Base-by-base conservation (phyloP, 2,797 vertebrate genomes). In the Argya squamiceps region DNA sequence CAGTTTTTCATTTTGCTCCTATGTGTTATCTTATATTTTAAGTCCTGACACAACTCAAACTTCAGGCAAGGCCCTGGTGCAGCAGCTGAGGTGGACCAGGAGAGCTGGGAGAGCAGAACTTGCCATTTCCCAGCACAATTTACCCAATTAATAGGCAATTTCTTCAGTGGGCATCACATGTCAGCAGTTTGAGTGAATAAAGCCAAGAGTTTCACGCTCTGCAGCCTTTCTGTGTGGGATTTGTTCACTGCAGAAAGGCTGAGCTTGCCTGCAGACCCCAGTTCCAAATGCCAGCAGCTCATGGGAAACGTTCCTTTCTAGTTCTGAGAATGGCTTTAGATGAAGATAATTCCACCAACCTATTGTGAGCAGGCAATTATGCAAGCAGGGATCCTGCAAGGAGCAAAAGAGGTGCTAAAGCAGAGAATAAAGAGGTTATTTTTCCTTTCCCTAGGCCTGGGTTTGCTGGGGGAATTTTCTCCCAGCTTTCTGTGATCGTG, bases 1-100 rank as follows among this genome's bases (percentile, higher is more conserved):
- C 4, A 0, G 19, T 15, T 74, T 68, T 19, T n/a, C 32, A 22
- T 36, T 89, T 41, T 70, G 19, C 22, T 81, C 59, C 74, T 55
- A 19, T 1, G 1, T 29, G 2, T 43, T 56, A 6, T 4, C 36
- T 73, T 21, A 7, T 8, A 1, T 26, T 52, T 70, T 1, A 29
- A 74, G 11, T 37, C 37, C 29, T 49, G 12, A 15, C 23, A 60
- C 36, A 39, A 16, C 73, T 46, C 46, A 65, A 24, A n/a, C 59
- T 41, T 23, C 37, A 23, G 21, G 7, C 24, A 36, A 68, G 30
- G 22, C 56, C 43, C 15, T 1, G 9, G 15, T 21, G 70, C 32
- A 21, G 3, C 17, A 10, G 23, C 1, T 37, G 47, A 73, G 56
- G 64, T 43, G 53, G 46, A 29, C 15, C 22, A 24, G 52, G 58